Evolutionary conservation across 2,797 vertebrate genomes (phyloP), one percentile per base, ranked within the genome.

Genomic region (Ceyx erithaca): DNA sequence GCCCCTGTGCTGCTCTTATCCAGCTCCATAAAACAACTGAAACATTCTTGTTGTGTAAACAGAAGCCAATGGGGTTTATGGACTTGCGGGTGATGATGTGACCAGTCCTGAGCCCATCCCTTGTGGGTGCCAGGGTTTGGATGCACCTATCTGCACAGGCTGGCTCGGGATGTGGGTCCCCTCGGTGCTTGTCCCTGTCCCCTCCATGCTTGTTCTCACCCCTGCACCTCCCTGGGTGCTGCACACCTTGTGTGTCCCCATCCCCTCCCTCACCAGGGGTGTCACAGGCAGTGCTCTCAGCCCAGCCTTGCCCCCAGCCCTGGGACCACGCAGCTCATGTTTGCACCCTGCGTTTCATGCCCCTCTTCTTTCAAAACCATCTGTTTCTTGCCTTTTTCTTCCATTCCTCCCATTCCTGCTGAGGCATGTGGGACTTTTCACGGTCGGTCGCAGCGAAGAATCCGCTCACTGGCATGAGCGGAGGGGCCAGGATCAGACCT

Each of bases 31-130:
- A 96, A 96, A 64, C 89, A 95, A 95, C 62, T 4, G 96, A 92
- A 93, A 96, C 91, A 85, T 82, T 93, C 18, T 10, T 95, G 85
- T 82, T 94, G 91, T 73, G 90, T 94, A 94, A 95, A 95, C 90
- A 96, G 57, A 88, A 64, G 55, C 71, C 3, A 8, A 6, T 3
- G 61, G 30, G 31, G 79, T 90, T 93, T 87, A 93, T 94, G 85
- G 89, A 52, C 82, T 85, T 71, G 35, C 0, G 2, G 51, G 71
- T 64, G 91, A 67, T 9, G 7, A 35, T 25, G 71, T 33, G 75
- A 51, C 41, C 12, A 7, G 64, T 73, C 70, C 54, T 31, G 12
- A 12, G 52, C 68, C 57, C 0, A 3, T 37, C 61, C 57, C 57
- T 30, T 23, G 30, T 0, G 43, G 43, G 55, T 69, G 55, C 37